Evolutionary conservation across 2,888 invertebrate genomes (phyloP).

Genomic region (Sinopyrophorus schimmeli): DNA sequence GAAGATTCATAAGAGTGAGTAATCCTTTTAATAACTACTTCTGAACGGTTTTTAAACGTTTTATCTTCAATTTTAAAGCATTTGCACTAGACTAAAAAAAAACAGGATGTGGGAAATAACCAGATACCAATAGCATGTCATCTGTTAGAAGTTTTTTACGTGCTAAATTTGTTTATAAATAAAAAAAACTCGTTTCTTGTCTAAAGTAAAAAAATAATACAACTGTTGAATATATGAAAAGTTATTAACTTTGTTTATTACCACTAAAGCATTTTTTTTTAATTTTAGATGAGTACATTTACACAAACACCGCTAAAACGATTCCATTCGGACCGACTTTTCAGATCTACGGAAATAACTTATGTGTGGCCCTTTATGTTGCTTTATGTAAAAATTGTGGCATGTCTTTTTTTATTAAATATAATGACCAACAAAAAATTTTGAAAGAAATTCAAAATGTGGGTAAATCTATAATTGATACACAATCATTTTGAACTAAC

Average conservation of each 20-base stretch:
- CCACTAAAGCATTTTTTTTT: neutral
- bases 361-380: slow-evolving; percentile 47
- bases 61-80: too few species aligned
- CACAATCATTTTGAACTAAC: too few species aligned
- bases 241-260: neutral
- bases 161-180: too few species aligned
- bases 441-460: slow-evolving; percentile 27
- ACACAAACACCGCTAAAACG: slow-evolving; percentile 43
- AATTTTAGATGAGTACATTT: slow-evolving; percentile 47
- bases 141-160: too few species aligned
- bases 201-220: neutral
- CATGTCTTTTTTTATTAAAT: slow-evolving; percentile 44
- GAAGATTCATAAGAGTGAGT: slow-evolving; percentile 51
- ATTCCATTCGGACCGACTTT: slow-evolving; percentile 47
- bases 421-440: slow-evolving; percentile 30
- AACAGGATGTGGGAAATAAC: too few species aligned
- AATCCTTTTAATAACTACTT: neutral
- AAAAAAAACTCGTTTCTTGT: neutral
- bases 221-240: neutral
- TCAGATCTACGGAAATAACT: slow-evolving; percentile 39
- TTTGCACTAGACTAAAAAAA: too few species aligned
- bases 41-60: too few species aligned
- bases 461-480: slow-evolving; percentile 18
- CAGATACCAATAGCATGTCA: too few species aligned
- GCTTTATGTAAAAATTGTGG: slow-evolving; percentile 45